Evolutionary conservation across 2,888 invertebrate genomes (phyloP).

Genomic region (Heliconius charithonia): DNA sequence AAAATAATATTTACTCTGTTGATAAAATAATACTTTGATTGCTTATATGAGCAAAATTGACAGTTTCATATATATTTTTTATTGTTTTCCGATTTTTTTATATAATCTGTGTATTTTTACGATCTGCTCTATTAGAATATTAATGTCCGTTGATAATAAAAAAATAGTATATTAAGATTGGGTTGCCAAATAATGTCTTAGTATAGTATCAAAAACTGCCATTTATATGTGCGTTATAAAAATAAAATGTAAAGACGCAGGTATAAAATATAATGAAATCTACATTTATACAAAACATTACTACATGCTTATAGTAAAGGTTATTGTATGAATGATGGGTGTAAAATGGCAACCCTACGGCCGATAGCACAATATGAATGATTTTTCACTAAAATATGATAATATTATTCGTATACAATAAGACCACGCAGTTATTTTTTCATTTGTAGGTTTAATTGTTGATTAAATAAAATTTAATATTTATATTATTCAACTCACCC

Average conservation of each 20-base stretch:
- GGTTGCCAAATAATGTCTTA: constrained; percentile 11
- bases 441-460: background rate
- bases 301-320: background rate
- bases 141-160: background rate
- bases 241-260: background rate
- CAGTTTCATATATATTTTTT: background rate
- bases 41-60: background rate
- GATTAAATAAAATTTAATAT: too few species aligned
- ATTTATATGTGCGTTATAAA: constrained; percentile 5
- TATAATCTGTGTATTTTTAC: background rate
- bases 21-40: background rate
- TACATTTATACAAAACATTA: constrained; percentile 10
- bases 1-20: background rate
- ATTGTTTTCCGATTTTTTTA: background rate
- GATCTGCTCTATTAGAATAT: background rate
- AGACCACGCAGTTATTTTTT: background rate
- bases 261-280: background rate
- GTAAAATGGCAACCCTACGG: constrained; percentile 13
- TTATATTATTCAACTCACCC: too few species aligned
- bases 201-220: constrained; percentile 26
- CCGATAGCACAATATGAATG: constrained; percentile 17
- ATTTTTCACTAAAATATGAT: background rate
- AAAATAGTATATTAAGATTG: background rate
- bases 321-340: background rate
- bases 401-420: background rate